Evolutionary conservation across 1,140 invertebrate species (phyloP).

Genomic region (Hyphantria cunea): DNA sequence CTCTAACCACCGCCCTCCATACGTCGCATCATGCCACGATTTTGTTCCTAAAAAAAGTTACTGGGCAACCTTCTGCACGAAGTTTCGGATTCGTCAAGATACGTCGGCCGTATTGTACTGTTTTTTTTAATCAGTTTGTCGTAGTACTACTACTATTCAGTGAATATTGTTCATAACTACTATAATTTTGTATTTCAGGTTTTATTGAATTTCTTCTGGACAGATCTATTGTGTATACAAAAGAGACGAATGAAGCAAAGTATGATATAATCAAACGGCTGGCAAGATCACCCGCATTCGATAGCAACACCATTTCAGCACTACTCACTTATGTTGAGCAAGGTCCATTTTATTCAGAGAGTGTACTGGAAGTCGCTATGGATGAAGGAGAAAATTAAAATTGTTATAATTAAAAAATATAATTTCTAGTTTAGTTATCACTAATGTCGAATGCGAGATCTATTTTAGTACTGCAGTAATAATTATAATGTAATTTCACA

Average conservation of each 20-base stretch:
- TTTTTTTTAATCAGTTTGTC: too few species aligned
- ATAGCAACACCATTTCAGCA: conserved; percentile 82
- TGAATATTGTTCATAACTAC: too few species aligned
- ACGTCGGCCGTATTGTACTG: too few species aligned
- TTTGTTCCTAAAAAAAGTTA: too few species aligned
- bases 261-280: conserved; percentile 87
- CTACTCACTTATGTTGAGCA: conserved; percentile 86
- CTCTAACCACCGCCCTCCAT: too few species aligned
- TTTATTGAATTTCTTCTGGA: conserved; percentile 90
- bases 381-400: conserved; percentile 80
- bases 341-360: conserved; percentile 87
- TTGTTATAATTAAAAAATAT: conserved; percentile 11
- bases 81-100: too few species aligned
- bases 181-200: conserved; percentile 66
- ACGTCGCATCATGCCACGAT: too few species aligned
- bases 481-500: not conserved
- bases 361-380: conserved; percentile 86
- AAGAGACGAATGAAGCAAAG: conserved; percentile 88
- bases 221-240: conserved; percentile 85
- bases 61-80: too few species aligned
- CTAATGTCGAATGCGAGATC: not conserved
- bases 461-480: not conserved
- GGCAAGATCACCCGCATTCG: conserved; percentile 85
- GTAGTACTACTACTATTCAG: too few species aligned
- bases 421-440: not conserved